A percentile compares a stretch with the other conserved stretches of the same genome.
Evolutionary conservation across 2,797 vertebrate genomes (phyloP).

Genomic region (Propithecus perrieri): DNA sequence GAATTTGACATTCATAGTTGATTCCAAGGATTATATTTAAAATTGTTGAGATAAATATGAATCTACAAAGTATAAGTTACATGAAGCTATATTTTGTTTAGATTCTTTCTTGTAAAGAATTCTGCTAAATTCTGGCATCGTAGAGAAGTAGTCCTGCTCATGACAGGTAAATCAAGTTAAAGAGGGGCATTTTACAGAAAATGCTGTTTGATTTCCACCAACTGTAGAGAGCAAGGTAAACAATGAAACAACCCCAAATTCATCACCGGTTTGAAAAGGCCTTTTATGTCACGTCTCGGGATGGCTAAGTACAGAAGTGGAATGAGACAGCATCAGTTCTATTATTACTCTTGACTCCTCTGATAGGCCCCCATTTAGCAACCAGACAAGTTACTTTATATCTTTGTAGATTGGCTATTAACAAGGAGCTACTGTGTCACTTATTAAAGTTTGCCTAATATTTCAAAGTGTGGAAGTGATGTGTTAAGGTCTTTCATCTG

Average conservation of each 20-base stretch:
- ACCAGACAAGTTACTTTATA: not conserved
- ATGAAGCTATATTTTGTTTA: not conserved
- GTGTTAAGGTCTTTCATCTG: not conserved
- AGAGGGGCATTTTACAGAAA: not conserved
- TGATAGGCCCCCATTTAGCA: not conserved
- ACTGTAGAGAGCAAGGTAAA: not conserved
- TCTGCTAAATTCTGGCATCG: not conserved
- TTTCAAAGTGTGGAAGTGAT: not conserved
- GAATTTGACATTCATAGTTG: not conserved
- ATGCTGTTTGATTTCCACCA: not conserved
- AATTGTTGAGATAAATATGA: not conserved
- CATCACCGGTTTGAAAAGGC: constrained; percentile 38
- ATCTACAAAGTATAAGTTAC: not conserved
- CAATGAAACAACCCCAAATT: not conserved
- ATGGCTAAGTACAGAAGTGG: not conserved
- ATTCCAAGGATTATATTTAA: not conserved
- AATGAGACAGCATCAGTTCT: not conserved
- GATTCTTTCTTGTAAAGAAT: not conserved
- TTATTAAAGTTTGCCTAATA: not conserved
- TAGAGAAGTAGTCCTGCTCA: not conserved
- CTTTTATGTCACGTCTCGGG: constrained; percentile 11
- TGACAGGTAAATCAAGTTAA: not conserved
- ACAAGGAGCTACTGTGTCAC: not conserved
- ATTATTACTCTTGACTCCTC: not conserved
- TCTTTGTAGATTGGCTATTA: constrained; percentile 15